phyloP scores from a whole-genome alignment of 2,113 vertebrate genomes.

The Polyodon spathula region DNA sequence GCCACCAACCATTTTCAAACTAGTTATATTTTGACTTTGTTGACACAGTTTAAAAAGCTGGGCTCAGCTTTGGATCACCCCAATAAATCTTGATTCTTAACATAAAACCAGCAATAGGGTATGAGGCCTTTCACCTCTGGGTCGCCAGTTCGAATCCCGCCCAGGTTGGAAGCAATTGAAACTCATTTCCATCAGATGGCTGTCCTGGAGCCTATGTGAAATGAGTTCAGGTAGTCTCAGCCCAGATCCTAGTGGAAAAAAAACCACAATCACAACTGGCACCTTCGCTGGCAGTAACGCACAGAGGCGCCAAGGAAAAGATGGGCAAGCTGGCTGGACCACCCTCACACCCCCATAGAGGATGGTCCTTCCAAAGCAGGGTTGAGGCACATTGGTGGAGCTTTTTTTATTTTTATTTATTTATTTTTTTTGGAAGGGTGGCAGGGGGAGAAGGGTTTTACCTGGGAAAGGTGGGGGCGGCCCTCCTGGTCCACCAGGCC shows the following conservation, averaged over 20 bases:
- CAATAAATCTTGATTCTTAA: not conserved
- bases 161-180: conserved; percentile 53
- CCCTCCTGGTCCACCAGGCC: conserved; percentile 83
- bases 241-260: conserved; percentile 48
- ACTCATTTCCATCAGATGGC: conserved; percentile 54
- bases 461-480: conserved; percentile 91
- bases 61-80: not conserved
- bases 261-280: conserved; percentile 44
- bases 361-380: conserved; percentile 1
- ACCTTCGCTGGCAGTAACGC: conserved; percentile 13
- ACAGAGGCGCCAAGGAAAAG: not conserved
- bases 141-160: conserved; percentile 50
- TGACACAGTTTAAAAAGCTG: not conserved
- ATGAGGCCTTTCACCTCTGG: conserved; percentile 52
- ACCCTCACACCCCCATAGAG: conserved; percentile 4
- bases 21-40: not conserved
- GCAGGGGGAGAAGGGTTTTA: conserved; percentile 41
- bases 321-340: conserved; percentile 1
- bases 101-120: conserved; percentile 13
- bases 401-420: too few relatives aligned
- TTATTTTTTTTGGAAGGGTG: too few relatives aligned
- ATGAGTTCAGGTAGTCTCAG: conserved; percentile 48
- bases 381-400: not conserved
- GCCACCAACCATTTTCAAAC: too few relatives aligned
- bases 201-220: conserved; percentile 44